Conservation (phyloP, 2,113 vertebrate species). For the Craseonycteris thonglongyai region DNA sequence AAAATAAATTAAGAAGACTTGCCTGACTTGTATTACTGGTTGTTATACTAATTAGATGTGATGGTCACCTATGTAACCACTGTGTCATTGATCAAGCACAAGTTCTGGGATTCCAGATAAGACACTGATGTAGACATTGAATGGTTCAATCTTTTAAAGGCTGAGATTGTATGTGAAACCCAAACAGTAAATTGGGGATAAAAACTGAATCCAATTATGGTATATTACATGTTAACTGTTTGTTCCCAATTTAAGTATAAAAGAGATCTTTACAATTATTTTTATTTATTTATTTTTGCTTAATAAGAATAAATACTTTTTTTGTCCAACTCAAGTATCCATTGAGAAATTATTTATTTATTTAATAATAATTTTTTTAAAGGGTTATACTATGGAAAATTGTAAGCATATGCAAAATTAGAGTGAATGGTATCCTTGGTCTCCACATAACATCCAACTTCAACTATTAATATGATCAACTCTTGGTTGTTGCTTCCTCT, state of each 20-base stretch:
- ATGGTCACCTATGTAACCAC: not conserved
- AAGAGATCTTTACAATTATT: constrained; percentile 12
- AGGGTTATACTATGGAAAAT: not conserved
- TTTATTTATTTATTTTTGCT: constrained; percentile 27
- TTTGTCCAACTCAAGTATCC: not conserved
- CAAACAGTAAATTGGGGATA: not conserved
- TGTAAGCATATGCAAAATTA: not conserved
- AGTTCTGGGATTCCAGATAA: not conserved
- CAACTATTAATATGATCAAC: not conserved
- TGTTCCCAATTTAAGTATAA: not conserved
- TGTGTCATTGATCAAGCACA: not conserved
- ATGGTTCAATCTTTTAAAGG: not conserved
- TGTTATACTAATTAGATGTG: not conserved
- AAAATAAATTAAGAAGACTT: not conserved
- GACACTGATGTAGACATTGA: not conserved
- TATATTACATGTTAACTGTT: not conserved
- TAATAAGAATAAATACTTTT: not conserved
- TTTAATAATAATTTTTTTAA: not conserved
- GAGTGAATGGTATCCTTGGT: not conserved
- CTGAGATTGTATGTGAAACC: not conserved
- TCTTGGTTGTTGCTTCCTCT: not conserved
- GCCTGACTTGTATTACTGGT: not conserved
- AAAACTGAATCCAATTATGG: not conserved
- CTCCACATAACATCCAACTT: not conserved
- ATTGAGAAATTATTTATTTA: too few relatives aligned